Base-by-base conservation (phyloP, 2,797 vertebrate genomes). In the Alca torda region DNA sequence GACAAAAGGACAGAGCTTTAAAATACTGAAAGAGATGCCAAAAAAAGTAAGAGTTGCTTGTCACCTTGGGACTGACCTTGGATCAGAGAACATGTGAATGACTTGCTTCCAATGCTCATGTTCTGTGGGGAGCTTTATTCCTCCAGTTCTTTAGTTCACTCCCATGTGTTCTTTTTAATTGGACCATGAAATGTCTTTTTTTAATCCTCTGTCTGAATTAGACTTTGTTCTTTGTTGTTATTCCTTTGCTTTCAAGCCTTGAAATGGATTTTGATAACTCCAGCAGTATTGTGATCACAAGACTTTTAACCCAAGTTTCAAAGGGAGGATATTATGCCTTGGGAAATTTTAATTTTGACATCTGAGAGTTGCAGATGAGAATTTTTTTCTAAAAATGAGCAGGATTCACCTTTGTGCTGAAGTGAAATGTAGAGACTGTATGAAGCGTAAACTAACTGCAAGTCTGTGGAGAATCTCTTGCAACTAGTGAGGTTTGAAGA, bases 241-340 rank as follows among this genome's bases (percentile, higher is more conserved):
- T 81, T 80, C n/a, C 25, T 89, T 84, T 84, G 21, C 61, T 92
- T 93, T 87, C 79, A 81, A 87, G 76, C 79, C 92, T 88, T 89
- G 65, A 87, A 90, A 86, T 84, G 89, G 59, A 95, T 89, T 94
- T 95, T 80, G 89, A 13, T 75, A 95, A 92, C 75, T 94, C 93
- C 89, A 84, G 86, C 87, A 90, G 78, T 96, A 91, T 45, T 94
- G 79, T 85, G 57, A 31, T 65, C 41, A 41, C 72, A 72, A 16
- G 11, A 9, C 24, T 67, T 84, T 25, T 39, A 94, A 92, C 54
- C 59, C 31, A 33, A 0, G 39, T 77, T 92, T 95, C 81, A 92
- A 77, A 76, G 54, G 85, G 43, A 91, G 35, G 30, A 65, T 73
- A 13, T 74, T 84, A 15, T 77, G 23, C 51, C 37, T 68, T 76